A percentile compares a stretch with the other conserved stretches of the same genome.
Evolutionary conservation across 2,888 invertebrate genomes (phyloP).

Genomic region (Drosophila meridionalis): DNA sequence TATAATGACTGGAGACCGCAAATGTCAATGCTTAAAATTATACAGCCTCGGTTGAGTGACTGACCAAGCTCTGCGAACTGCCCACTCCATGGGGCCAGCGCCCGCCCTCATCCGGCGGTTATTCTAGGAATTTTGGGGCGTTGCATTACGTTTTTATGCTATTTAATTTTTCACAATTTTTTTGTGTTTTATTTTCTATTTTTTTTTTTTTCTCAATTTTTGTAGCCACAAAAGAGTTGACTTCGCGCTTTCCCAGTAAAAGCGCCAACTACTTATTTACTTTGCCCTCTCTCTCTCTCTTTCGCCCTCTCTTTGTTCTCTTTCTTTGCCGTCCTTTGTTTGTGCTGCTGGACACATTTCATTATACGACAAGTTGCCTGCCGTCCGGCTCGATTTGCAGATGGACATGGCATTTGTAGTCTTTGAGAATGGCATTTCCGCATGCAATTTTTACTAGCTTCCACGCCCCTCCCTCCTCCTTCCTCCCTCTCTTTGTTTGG

Average conservation of each 20-base stretch:
- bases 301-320: background rate
- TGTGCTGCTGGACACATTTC: slow-evolving; percentile 73
- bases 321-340: slow-evolving; percentile 55
- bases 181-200: background rate
- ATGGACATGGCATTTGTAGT: slow-evolving; percentile 68
- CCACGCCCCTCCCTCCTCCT: background rate
- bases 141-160: slow-evolving; percentile 77
- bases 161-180: slow-evolving; percentile 73
- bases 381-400: slow-evolving; percentile 24
- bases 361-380: slow-evolving; percentile 60
- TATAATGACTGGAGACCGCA: slow-evolving; percentile 78
- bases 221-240: slow-evolving; percentile 69
- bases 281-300: slow-evolving; percentile 1
- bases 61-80: background rate
- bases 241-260: slow-evolving; percentile 59
- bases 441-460: slow-evolving; percentile 77
- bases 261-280: slow-evolving; percentile 67
- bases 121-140: slow-evolving; percentile 62
- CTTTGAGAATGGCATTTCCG: slow-evolving; percentile 79
- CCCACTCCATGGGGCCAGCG: background rate
- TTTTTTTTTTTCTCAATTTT: slow-evolving; percentile 33
- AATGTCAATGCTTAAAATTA: slow-evolving; percentile 80
- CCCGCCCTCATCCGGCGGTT: slow-evolving; percentile 1
- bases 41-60: slow-evolving; percentile 56
- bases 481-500: background rate